Base-by-base conservation (phyloP, 2,888 invertebrate genomes). In the Arrhopalites spinosus region DNA sequence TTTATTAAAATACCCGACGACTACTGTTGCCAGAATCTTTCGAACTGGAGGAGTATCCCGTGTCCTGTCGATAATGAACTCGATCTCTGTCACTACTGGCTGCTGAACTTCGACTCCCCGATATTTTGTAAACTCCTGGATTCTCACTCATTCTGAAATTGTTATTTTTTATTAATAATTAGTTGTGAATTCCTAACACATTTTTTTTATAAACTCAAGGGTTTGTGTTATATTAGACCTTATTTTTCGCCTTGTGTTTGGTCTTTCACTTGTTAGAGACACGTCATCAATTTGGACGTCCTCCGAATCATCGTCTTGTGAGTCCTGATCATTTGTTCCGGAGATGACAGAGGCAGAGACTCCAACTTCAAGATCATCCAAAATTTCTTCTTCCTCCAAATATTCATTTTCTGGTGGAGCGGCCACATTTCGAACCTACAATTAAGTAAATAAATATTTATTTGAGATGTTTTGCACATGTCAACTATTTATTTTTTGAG, bases 41-140 rank as follows among this genome's bases (percentile, higher is more conserved):
- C 8, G 84, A 84, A 71, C 89, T 90, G 0, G 91, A 91, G 0
- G 90, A 91, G 82, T 91, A 91, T 15, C 90, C 91, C 0, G 90
- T 90, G 83, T 91, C 91, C 84, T 90, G 91, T 13, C 88, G 85
- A 53, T 77, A 77, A 36, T 78, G 76, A 25, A 74, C 79, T 61
- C 80, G 81, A 27, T 81, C 81, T 64, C 81, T 81, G 25, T 81
- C 81, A 71, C 81, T 82, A 47, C 81, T 80, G 20, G 78, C 79
- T 29, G 72, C 81, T 7, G 83, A 83, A 69, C 81, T 81, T 15
- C 82, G 79, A 75, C 82, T 82, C 73, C 81, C 81, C 17, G 81
- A 81, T 36, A 82, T 81, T 73, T 80, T 81, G 70, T 82, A 82
- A 20, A 82, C 77, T 59, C 82, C 82, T 13, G 82, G 82, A 73